Base-by-base conservation (phyloP, 2,113 vertebrate genomes). In the Limanda limanda region DNA sequence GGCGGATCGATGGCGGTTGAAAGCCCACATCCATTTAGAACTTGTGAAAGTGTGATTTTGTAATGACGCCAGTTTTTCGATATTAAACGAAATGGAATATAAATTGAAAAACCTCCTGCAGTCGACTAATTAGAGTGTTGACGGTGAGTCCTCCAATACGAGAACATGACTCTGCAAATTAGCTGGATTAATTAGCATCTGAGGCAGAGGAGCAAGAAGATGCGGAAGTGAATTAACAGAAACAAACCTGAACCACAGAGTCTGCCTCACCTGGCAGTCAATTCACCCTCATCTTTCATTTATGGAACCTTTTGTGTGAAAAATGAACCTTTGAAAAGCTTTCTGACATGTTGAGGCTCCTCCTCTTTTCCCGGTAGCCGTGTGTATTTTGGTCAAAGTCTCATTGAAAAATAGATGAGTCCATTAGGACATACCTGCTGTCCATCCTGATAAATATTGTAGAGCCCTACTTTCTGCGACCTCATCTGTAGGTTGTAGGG, bases 371-470 rank as follows among this genome's bases (percentile, higher is more conserved):
- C 51, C 37, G 52, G 17, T 23, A 21, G 69, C 68, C 35, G 48
- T 24, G 9, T 73, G 68, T 86, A 74, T 88, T 86, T 88, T 78
- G 25, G 17, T 68, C 51, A 66, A 73, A 40, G 64, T 78, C 6
- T 67, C 21, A 62, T 69, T 42, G 62, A 90, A 92, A 92, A 89
- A 89, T 93, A 5, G 2, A 93, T 86, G 86, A 90, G 52, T 79
- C 85, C 85, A 86, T 92, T 87, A 81, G 63, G 66, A 72, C 35
- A 42, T 69, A 83, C 81, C 78, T 85, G 78, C 57, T 65, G 75
- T 78, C 70, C 27, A 59, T 68, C 12, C 24, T 79, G 18, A 86
- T 91, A 84, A 90, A 90, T 89, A 87, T 84, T 88, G 42, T 45
- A 86, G 62, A 62, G 57, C n/a, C 62, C 73, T 61, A 67, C 65